phyloP scores from a whole-genome alignment of 1,140 invertebrate genomes.

The Drosophila ambigua region DNA sequence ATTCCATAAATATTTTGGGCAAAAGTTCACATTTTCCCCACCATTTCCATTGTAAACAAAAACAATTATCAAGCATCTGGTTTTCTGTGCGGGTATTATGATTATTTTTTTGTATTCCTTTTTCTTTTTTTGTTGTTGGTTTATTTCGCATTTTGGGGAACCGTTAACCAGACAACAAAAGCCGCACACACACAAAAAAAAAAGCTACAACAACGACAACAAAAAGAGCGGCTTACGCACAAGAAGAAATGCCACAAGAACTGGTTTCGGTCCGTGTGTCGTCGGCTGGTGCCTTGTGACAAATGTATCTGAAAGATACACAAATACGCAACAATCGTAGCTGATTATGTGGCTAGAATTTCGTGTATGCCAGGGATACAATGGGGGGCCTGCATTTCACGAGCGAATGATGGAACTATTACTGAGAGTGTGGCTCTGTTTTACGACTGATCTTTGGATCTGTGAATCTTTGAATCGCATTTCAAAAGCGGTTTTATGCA shows the following conservation, averaged over 20 bases:
- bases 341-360: conserved; percentile 36
- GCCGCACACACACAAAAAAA: conserved; percentile 27
- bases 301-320: conserved; percentile 43
- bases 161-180: conserved; percentile 29
- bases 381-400: conserved; percentile 1
- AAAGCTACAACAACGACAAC: conserved; percentile 5
- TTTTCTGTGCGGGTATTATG: conserved; percentile 33
- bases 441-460: no score
- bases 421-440: no score
- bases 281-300: conserved; percentile 39
- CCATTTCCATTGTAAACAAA: conserved; percentile 31
- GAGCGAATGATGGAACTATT: no score
- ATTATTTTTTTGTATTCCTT: conserved; percentile 26
- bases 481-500: no score
- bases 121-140: no score
- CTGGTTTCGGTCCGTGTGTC: conserved; percentile 40
- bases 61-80: conserved; percentile 51
- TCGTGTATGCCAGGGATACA: conserved; percentile 9
- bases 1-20: conserved; percentile 14
- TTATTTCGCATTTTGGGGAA: conserved; percentile 14
- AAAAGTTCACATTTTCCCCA: conserved; percentile 9
- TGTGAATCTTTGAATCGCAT: no score
- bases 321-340: background rate
- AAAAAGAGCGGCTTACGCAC: conserved; percentile 27
- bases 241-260: conserved; percentile 41